These are phyloP conservation scores for Fragum sueziense DNA, from an alignment of 2,888 invertebrate species.

Conservation along the genomic window DNA sequence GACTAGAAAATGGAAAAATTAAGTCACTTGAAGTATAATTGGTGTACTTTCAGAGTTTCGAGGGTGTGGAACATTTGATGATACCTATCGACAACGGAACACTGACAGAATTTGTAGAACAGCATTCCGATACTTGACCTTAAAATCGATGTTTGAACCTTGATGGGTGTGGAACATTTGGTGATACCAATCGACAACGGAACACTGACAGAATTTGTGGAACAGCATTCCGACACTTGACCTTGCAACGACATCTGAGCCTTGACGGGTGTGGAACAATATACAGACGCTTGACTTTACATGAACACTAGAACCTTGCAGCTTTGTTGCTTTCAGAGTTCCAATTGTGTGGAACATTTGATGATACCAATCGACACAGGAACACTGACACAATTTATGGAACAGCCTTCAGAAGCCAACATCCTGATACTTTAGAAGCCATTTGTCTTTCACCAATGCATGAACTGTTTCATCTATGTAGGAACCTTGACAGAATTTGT, in stretches of 20 bases:
- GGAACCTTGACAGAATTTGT: slow-evolving; percentile 5
- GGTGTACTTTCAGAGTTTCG: slow-evolving; percentile 84
- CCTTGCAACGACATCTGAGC: neutral
- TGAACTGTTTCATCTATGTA: too few relatives aligned
- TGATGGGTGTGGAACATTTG: neutral
- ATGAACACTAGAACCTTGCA: too few relatives aligned
- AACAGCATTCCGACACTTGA: too few relatives aligned
- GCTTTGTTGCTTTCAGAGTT: neutral
- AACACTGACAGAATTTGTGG: too few relatives aligned
- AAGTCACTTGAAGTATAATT: neutral
- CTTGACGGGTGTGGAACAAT: too few relatives aligned
- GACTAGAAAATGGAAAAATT: neutral
- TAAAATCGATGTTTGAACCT: neutral
- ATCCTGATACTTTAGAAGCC: too few relatives aligned
- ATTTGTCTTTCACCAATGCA: too few relatives aligned
- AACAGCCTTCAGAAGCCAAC: too few relatives aligned
- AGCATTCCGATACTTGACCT: slow-evolving; percentile 67
- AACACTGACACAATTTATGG: too few relatives aligned
- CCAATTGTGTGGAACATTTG: neutral
- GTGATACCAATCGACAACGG: too few relatives aligned
- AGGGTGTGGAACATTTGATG: slow-evolving; percentile 91
- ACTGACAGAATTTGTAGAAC: slow-evolving; percentile 86
- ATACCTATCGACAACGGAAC: slow-evolving; percentile 90
- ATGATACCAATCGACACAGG: neutral
- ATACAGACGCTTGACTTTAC: too few relatives aligned